Base-by-base conservation (phyloP, 2,113 vertebrate species). In the Corvus moneduloides region DNA sequence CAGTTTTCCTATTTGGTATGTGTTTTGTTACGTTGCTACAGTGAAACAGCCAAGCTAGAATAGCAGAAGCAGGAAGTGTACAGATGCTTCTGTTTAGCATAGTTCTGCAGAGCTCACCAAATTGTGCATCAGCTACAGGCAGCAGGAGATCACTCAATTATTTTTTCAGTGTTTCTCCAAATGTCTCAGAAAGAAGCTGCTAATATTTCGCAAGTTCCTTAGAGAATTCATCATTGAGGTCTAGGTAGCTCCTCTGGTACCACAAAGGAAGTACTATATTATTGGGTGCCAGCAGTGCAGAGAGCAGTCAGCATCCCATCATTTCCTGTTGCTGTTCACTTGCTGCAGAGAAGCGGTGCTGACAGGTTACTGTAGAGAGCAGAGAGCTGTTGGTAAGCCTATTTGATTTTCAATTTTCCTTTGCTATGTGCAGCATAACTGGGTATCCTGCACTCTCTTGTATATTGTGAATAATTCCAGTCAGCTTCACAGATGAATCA, bases 321-420 rank as follows among this genome's bases (percentile, higher is more conserved):
- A 41, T 51, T 72, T 93, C 58, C 61, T 85, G n/a, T 56, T 72
- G 19, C 37, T 63, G 33, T 75, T 79, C 44, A 14, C n/a, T 84
- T 55, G 44, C 58, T 26, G 16, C 49, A 64, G 56, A 33, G 64
- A 56, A 91, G 58, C 0, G 3, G 33, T 0, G 17, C 84, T 87
- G 80, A 33, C 63, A 89, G 54, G 41, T 75, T 90, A 41, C 84
- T 62, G 51, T 52, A 81, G 39, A 68, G 35, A 74, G 28, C 61
- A 68, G 43, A 62, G 61, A 72, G 61, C 20, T 84, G 6, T 43
- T 84, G 58, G 66, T 68, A 87, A 95, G 41, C 33, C 28, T 56
- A 9, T 73, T 21, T 66, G 52, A 49, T 75, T 95, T 93, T 90
- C 35, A 72, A 5, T 80, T 90, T 88, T 86, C 54, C 55, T 87